Conservation (phyloP, 2,113 vertebrate genomes). For the Syngnathus floridae region DNA sequence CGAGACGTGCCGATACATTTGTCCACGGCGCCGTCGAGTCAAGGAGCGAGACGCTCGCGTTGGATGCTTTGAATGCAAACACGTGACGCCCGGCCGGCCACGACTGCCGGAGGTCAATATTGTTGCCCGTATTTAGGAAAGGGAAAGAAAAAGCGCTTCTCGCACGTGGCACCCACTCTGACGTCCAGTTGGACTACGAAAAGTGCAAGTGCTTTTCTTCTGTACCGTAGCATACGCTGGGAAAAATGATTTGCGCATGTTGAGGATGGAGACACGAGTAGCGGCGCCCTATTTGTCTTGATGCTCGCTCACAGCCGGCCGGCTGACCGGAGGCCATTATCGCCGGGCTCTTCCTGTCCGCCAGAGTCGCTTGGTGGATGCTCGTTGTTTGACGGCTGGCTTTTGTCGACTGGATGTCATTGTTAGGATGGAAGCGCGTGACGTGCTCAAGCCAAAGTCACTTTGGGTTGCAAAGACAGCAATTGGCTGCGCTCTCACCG, state of each 20-base stretch:
- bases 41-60: neutral
- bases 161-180: neutral
- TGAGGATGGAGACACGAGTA: conserved; percentile 41
- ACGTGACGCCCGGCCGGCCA: neutral
- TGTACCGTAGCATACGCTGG: too few relatives aligned
- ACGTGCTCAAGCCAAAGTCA: too few relatives aligned
- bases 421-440: neutral
- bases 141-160: too few relatives aligned
- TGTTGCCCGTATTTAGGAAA: neutral
- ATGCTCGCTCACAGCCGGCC: conserved; percentile 21
- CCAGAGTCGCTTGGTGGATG: conserved; percentile 25
- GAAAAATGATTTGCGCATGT: neutral
- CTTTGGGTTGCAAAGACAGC: neutral
- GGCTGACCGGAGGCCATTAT: conserved; percentile 41
- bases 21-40: conserved; percentile 3
- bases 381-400: conserved; percentile 32
- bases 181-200: neutral
- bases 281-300: conserved; percentile 45
- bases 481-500: neutral
- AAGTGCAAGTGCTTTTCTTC: conserved; percentile 10
- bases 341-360: conserved; percentile 56
- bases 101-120: conserved; percentile 8
- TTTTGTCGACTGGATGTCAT: neutral
- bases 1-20: neutral
- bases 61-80: neutral